Evolutionary conservation across 2,888 invertebrate genomes (phyloP).

Genomic region (Branchinecta sandiegonensis): DNA sequence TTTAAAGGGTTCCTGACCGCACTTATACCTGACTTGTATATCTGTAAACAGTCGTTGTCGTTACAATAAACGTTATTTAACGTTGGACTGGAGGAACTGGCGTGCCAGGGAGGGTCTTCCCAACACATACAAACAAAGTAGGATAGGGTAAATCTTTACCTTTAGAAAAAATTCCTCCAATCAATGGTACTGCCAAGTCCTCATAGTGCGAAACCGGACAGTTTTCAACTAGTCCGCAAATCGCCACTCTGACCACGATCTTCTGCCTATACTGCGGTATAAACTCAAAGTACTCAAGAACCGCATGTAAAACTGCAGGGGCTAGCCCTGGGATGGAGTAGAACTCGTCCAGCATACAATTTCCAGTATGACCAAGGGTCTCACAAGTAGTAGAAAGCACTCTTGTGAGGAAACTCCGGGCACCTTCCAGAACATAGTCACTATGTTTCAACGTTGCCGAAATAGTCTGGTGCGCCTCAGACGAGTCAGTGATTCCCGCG

Average conservation of each 20-base stretch:
- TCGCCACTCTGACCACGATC: background rate
- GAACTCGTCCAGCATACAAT: background rate
- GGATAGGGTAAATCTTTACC: no score
- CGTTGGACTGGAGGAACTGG: no score
- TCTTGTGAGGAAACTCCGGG: background rate
- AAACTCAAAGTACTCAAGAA: background rate
- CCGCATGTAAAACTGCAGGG: background rate
- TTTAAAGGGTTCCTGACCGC: no score
- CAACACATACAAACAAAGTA: no score
- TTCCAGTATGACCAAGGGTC: background rate
- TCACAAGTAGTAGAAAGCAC: background rate
- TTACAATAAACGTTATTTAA: no score
- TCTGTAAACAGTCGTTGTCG: no score
- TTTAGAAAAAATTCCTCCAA: no score
- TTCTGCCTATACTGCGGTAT: constrained; percentile 3
- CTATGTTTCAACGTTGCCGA: background rate
- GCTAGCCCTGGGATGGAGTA: background rate
- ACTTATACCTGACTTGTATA: no score
- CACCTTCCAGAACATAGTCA: background rate
- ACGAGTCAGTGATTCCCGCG: background rate
- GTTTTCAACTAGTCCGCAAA: background rate
- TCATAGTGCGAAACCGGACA: background rate
- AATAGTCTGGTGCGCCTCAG: background rate
- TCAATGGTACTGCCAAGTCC: background rate
- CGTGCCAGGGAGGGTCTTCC: no score